These are phyloP conservation scores for Anguilla pacifica DNA, from an alignment of 2,797 vertebrate genomes.

Conservation along the genomic window DNA sequence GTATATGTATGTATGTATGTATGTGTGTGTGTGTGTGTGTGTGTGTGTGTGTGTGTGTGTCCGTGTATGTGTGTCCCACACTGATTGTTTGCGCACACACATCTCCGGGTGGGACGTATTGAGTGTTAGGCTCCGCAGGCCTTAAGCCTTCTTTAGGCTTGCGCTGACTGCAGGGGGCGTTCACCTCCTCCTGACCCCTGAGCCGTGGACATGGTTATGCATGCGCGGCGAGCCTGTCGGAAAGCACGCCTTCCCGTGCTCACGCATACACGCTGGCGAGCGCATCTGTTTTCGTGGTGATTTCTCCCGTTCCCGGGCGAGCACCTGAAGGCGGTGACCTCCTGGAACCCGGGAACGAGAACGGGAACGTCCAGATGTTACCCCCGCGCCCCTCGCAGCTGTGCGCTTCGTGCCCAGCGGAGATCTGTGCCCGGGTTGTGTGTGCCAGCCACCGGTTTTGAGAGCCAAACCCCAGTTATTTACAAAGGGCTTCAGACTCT, in stretches of 20 bases:
- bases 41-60: background rate
- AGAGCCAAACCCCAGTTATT: slow-evolving; percentile 48
- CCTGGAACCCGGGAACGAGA: background rate
- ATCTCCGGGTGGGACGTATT: background rate
- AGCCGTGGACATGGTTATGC: background rate
- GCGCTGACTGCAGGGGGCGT: background rate
- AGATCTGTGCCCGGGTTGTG: slow-evolving; percentile 46
- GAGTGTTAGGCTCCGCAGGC: background rate
- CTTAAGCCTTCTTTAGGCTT: background rate
- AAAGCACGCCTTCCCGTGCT: background rate
- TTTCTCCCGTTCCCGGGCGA: background rate
- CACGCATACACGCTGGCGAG: too few relatives aligned
- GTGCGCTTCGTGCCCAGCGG: slow-evolving; percentile 43
- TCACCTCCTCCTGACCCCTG: background rate
- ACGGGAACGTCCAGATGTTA: background rate
- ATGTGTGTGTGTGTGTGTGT: background rate
- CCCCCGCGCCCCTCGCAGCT: background rate
- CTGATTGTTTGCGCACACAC: background rate
- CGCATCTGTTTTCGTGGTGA: background rate
- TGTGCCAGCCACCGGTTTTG: slow-evolving; percentile 45
- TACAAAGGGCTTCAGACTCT: slow-evolving; percentile 52
- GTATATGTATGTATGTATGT: background rate
- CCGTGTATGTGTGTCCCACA: background rate
- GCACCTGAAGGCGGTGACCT: background rate
- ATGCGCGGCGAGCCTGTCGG: background rate